phyloP scores from a whole-genome alignment of 2,888 invertebrate genomes.

The Amphiduros pacificus region DNA sequence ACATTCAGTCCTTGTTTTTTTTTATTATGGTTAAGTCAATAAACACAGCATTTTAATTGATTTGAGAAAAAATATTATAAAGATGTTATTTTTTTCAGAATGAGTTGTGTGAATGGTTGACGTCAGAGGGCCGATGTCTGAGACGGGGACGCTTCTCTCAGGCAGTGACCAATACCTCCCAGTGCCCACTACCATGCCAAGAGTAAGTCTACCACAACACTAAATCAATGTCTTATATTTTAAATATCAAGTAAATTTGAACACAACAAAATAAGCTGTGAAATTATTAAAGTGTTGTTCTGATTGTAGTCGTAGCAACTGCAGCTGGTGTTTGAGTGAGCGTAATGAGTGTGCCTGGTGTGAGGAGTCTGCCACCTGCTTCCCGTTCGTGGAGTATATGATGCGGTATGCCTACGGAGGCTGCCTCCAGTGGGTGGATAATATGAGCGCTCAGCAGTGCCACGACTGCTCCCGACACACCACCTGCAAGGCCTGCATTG shows the following conservation, averaged over 20 bases:
- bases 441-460: conserved; percentile 42
- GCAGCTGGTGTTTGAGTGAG: conserved; percentile 73
- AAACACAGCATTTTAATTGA: no score
- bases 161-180: conserved; percentile 67
- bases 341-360: conserved; percentile 94
- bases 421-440: conserved; percentile 89
- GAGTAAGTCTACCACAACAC: conserved; percentile 71
- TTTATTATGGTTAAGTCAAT: background rate
- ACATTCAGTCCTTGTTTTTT: background rate
- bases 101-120: conserved; percentile 84
- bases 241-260: no score
- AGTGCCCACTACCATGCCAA: conserved; percentile 83
- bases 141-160: conserved; percentile 69
- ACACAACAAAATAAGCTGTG: no score
- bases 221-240: no score
- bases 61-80: background rate
- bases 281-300: no score
- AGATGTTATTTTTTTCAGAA: conserved; percentile 37
- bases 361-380: conserved; percentile 85
- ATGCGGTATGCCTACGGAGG: conserved; percentile 80
- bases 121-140: conserved; percentile 83
- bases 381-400: conserved; percentile 69
- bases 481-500: conserved; percentile 67
- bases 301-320: conserved; percentile 34
- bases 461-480: conserved; percentile 47